Evolutionary conservation across 2,113 vertebrate species (phyloP).

Genomic region (Ciconia maguari): DNA sequence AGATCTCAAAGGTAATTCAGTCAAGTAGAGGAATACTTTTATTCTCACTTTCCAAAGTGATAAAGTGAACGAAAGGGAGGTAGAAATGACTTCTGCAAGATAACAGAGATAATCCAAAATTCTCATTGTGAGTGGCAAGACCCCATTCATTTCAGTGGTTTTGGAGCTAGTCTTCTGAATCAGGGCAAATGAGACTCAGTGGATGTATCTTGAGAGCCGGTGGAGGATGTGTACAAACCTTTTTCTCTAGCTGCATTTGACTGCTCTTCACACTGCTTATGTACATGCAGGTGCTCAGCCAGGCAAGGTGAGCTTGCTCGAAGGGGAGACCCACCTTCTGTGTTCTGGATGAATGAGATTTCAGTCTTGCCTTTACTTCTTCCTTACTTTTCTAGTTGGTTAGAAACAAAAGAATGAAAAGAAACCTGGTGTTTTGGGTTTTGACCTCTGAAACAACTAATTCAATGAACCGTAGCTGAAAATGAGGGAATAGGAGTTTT

Average conservation of each 20-base stretch:
- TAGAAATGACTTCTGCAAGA: background rate
- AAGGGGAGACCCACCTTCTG: background rate
- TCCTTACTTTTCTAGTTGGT: background rate
- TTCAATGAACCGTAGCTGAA: background rate
- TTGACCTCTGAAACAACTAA: background rate
- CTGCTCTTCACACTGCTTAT: background rate
- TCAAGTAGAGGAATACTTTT: background rate
- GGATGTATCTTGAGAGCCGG: rapidly evolving
- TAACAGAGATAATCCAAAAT: background rate
- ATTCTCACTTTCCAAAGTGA: background rate
- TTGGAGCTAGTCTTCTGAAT: background rate
- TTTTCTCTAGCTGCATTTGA: background rate
- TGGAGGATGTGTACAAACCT: background rate
- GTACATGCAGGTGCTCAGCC: background rate
- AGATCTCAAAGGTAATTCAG: background rate
- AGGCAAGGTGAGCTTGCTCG: background rate
- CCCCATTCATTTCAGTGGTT: background rate
- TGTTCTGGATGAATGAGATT: background rate
- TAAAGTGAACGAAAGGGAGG: background rate
- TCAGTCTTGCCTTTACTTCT: background rate
- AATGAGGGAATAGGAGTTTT: background rate
- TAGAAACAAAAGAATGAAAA: background rate
- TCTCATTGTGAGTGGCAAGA: background rate
- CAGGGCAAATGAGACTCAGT: rapidly evolving
- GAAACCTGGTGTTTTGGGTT: background rate